Base-by-base conservation (phyloP, 1,140 invertebrate genomes). In the Anoplophora glabripennis region DNA sequence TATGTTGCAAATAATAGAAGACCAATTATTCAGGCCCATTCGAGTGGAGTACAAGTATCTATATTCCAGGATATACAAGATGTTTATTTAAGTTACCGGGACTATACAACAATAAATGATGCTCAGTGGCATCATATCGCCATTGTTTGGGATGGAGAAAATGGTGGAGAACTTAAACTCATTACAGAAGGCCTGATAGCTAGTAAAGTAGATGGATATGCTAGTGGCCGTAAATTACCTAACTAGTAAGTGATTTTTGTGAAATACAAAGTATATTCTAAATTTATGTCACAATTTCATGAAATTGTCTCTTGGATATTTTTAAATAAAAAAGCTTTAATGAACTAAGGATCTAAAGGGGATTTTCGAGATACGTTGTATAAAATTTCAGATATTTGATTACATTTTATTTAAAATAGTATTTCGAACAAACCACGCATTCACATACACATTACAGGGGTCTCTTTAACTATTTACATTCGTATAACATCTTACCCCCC, bases 91-190 rank as follows among this genome's bases (percentile, higher is more conserved):
- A 90, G 89, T 67, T 97, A 93, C 76, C 84, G 88, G 49, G 91
- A 94, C 73, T 95, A 90, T 65, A 92, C 95, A 3, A 93, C 92
- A 0, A 88, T 98, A 15, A 97, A 96, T 67, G 94, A 97, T 71
- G 94, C 93, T 8, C 91, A 95, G 73, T 98, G 94, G 95, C 95
- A 98, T 81, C 94, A 98, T 73, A 84, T 98, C 12, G 93, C 94
- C 12, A 80, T 98, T 17, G 89, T 95, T 11, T 98, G 94, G 94
- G 88, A 93, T 64, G 90, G 90, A n/a, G 82, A 83, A 36, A 87
- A 86, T 44, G 87, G 92, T 11, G 90, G 91, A 55, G 88, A 90
- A 73, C 77, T 96, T 17, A 89, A 88, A 44, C 78, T 98, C 4
- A 92, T 96, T 35, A 95, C 93, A 0, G 94, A 97, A 82, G 93